A percentile compares a stretch with the other conserved stretches of the same genome.
These are phyloP conservation scores for Drosophila obscura DNA, from an alignment of 1,140 invertebrate species.

Conservation along the genomic window DNA sequence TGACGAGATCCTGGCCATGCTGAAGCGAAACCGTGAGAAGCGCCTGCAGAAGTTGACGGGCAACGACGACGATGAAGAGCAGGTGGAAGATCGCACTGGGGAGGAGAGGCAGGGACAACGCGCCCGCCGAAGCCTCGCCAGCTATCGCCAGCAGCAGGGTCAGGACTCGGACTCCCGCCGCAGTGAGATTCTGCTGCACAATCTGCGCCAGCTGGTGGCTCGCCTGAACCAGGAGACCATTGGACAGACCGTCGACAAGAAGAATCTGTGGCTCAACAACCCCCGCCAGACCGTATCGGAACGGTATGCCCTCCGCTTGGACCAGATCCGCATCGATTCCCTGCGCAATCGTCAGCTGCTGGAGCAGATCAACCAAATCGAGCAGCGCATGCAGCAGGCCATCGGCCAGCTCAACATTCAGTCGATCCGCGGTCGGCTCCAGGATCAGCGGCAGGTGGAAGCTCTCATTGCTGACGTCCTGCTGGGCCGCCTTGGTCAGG, in stretches of 20 bases:
- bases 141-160: background rate
- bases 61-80: conserved; percentile 13
- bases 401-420: conserved; percentile 25
- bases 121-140: conserved; percentile 52
- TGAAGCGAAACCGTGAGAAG: conserved; percentile 45
- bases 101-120: conserved; percentile 28
- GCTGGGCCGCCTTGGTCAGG: conserved; percentile 52
- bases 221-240: conserved; percentile 69
- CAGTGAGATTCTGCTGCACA: conserved; percentile 60
- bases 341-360: conserved; percentile 41
- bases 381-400: conserved; percentile 24
- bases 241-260: background rate
- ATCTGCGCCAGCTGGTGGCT: conserved; percentile 60
- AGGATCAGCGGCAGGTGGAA: conserved; percentile 43
- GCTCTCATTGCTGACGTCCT: conserved; percentile 49
- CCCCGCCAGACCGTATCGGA: conserved; percentile 38
- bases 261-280: conserved; percentile 21
- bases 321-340: conserved; percentile 52
- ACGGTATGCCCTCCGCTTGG: conserved; percentile 46
- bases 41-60: conserved; percentile 9
- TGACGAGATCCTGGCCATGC: conserved; percentile 56
- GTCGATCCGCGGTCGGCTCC: background rate
- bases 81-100: background rate
- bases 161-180: conserved; percentile 18
- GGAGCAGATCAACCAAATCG: conserved; percentile 41